Evolutionary conservation across 2,888 invertebrate species (phyloP), one percentile per base, ranked within the genome.

Genomic region (Pimpla rufipes): DNA sequence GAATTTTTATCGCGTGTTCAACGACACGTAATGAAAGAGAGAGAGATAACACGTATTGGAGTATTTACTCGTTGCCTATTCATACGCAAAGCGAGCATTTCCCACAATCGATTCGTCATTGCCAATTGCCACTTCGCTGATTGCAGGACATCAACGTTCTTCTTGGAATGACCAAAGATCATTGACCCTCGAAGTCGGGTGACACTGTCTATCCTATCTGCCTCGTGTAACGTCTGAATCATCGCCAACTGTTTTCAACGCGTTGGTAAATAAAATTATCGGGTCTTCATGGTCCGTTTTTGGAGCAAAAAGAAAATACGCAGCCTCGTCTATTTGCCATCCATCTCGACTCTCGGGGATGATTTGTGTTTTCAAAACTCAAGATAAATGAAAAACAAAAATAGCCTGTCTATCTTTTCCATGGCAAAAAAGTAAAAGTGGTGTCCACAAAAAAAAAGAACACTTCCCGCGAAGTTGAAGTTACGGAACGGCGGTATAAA

Each of bases 81-180:
- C n/a, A 37, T 35, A 0, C 1, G 2, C 6, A 7, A 35, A 59
- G 59, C 16, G 59, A 16, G 59, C 37, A 59, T 59, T 59, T 59
- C 59, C 37, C 10, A 37, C 37, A 59, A 59, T 16, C 59, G 59
- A 37, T 59, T 59, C 37, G 59, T 59, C 59, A 59, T 59, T 59
- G 59, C 37, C 35, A 59, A 59, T 37, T 59, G 29, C 37, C 16
- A 35, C 59, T 59, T 35, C 4, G 10, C 16, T 37, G 45, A 45
- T 42, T 45, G 16, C 23, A 42, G 45, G 42, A 37, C 21, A 40
- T 42, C n/a, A 16, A 59, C 13, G 40, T 35, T 37, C 18, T 37
- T 5, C 37, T 64, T 18, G 11, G 5, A 45, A 45, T 16, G 21
- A n/a, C 10, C 66, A 42, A 23, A 23, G 66, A 66, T 45, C 66